These are phyloP conservation scores for Urocynchramus pylzowi DNA, from an alignment of 2,113 vertebrate species.

Conservation along the genomic window DNA sequence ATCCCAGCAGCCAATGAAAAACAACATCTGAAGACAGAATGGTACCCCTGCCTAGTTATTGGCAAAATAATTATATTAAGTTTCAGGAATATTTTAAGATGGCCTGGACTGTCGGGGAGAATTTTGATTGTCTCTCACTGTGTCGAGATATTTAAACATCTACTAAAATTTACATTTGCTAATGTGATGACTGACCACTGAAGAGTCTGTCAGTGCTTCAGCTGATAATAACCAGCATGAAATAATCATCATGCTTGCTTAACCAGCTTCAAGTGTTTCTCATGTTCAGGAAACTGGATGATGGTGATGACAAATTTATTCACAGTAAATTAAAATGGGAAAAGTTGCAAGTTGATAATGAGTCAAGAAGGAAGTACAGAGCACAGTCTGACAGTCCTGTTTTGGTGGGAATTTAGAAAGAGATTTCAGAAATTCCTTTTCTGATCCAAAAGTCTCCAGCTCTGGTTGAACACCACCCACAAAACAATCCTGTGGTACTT, in stretches of 20 bases:
- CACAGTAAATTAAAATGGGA: not conserved
- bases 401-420: not conserved
- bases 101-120: not conserved
- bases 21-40: not conserved
- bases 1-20: not conserved
- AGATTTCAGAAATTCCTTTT: not conserved
- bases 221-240: not conserved
- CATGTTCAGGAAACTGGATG: not conserved
- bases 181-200: slow-evolving; percentile 12
- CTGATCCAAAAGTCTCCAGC: not conserved
- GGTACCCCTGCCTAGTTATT: not conserved
- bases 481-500: not conserved
- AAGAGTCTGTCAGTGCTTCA: not conserved
- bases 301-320: slow-evolving; percentile 15
- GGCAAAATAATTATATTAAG: not conserved
- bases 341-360: not conserved
- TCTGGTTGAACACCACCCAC: not conserved
- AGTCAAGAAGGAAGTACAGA: not conserved
- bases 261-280: slow-evolving; percentile 6
- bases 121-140: not conserved
- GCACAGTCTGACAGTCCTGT: not conserved
- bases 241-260: not conserved
- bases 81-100: not conserved
- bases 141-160: not conserved
- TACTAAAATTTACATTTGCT: slow-evolving; percentile 7